Percentiles rank a stretch among this genome's conserved stretches.
Evolutionary conservation across 2,797 vertebrate species (phyloP).

Genomic region (Etheostoma nigrum): DNA sequence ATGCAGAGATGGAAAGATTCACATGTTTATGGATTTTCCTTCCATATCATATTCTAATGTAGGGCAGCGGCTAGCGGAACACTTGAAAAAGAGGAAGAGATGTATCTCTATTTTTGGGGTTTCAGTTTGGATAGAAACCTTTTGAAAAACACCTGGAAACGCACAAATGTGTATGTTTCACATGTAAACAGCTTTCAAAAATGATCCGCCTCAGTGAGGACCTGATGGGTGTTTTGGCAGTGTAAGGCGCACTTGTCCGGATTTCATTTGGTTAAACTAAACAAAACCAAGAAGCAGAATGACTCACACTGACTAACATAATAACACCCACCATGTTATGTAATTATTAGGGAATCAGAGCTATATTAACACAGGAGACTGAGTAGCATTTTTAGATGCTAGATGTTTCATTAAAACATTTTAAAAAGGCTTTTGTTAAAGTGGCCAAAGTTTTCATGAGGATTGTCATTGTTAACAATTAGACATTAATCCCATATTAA

Average conservation of each 20-base stretch:
- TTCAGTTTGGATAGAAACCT: neutral
- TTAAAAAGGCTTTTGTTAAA: neutral
- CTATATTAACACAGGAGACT: neutral
- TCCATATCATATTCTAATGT: constrained; percentile 4
- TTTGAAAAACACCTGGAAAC: constrained; percentile 35
- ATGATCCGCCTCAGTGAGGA: constrained; percentile 21
- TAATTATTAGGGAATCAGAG: neutral
- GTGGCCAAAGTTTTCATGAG: neutral
- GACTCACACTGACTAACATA: constrained; percentile 28
- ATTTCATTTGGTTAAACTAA: constrained; percentile 37
- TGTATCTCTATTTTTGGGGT: neutral
- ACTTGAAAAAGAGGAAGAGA: neutral
- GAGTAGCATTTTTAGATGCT: neutral
- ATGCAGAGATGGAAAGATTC: constrained; percentile 14
- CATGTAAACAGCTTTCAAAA: constrained; percentile 29
- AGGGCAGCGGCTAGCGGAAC: neutral
- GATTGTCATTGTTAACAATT: neutral
- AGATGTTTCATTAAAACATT: neutral
- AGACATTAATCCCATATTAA: neutral
- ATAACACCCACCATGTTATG: constrained; percentile 21
- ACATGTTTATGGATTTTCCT: constrained; percentile 24
- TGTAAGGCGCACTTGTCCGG: neutral
- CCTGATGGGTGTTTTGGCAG: constrained; percentile 24
- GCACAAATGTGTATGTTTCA: constrained; percentile 8
- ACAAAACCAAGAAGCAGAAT: constrained; percentile 34